These are phyloP conservation scores for Tricholauxania praeusta DNA, from an alignment of 2,888 invertebrate genomes.

Conservation along the genomic window DNA sequence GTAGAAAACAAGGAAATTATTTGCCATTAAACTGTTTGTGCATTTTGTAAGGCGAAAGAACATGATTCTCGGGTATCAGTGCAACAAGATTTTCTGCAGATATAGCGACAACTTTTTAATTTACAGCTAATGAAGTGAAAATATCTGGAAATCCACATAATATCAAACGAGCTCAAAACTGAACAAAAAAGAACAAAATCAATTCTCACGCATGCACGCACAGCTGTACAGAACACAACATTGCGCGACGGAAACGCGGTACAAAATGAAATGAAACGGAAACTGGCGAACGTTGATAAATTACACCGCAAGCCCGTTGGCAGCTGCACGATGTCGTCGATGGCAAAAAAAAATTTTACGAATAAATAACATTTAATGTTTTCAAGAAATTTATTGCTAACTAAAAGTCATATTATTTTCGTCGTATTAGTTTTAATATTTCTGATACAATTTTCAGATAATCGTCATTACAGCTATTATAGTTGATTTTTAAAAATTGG, in stretches of 20 bases:
- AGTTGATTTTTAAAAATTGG: too few species aligned
- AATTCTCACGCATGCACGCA: conserved; percentile 16
- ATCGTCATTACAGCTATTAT: too few species aligned
- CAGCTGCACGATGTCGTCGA: not conserved
- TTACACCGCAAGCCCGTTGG: conserved; percentile 35
- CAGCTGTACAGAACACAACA: conserved; percentile 6
- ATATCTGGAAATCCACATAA: conserved; percentile 42
- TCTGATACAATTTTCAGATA: too few species aligned
- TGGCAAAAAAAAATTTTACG: conserved; percentile 16
- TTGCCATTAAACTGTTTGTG: not conserved
- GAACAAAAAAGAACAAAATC: not conserved
- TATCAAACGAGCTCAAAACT: not conserved
- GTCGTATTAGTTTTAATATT: too few species aligned
- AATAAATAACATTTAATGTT: conserved; percentile 34
- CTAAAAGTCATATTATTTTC: too few species aligned
- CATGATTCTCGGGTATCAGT: not conserved
- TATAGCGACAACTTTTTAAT: conserved; percentile 48
- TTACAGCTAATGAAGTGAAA: conserved; percentile 52
- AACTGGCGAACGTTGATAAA: conserved; percentile 43
- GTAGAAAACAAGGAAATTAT: too few species aligned
- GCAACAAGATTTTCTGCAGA: conserved; percentile 20
- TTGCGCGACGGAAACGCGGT: conserved; percentile 3
- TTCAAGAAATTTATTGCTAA: conserved; percentile 38
- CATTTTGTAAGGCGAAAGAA: not conserved
- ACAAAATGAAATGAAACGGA: conserved; percentile 29